phyloP scores from a whole-genome alignment of 2,888 invertebrate genomes.

The Thereva unica region DNA sequence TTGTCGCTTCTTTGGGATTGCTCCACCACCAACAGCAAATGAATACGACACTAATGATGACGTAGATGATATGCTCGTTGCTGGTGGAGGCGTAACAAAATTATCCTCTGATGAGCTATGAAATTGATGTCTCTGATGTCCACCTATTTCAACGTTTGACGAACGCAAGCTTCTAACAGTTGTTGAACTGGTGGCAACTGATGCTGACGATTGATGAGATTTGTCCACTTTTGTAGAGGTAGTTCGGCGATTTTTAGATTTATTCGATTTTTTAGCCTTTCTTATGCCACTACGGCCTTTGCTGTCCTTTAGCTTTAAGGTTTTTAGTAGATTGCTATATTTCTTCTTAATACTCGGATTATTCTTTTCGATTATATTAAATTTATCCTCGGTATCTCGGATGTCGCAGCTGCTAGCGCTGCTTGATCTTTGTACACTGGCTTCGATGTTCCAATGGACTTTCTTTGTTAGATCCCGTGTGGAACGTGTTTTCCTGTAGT shows the following conservation, averaged over 20 bases:
- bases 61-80: conserved; percentile 14
- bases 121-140: conserved; percentile 15
- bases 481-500: conserved; percentile 55
- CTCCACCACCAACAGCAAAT: conserved; percentile 38
- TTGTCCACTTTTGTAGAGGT: conserved; percentile 40
- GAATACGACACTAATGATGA: conserved; percentile 36
- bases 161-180: conserved; percentile 38
- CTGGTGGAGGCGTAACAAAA: conserved; percentile 35
- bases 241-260: conserved; percentile 12
- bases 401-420: conserved; percentile 23
- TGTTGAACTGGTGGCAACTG: conserved; percentile 22
- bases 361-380: not conserved
- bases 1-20: conserved; percentile 44
- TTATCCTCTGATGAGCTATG: conserved; percentile 26
- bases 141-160: conserved; percentile 35
- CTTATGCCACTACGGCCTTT: conserved; percentile 8
- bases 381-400: conserved; percentile 6
- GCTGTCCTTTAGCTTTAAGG: conserved; percentile 22
- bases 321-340: conserved; percentile 11
- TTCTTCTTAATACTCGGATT: conserved; percentile 4
- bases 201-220: conserved; percentile 33
- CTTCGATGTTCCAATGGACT: conserved; percentile 5
- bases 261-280: conserved; percentile 9
- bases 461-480: conserved; percentile 26
- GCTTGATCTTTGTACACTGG: conserved; percentile 14